Evolutionary conservation across 2,888 invertebrate genomes (phyloP), one percentile per base, ranked within the genome.

Genomic region (Limnephilus lunatus): DNA sequence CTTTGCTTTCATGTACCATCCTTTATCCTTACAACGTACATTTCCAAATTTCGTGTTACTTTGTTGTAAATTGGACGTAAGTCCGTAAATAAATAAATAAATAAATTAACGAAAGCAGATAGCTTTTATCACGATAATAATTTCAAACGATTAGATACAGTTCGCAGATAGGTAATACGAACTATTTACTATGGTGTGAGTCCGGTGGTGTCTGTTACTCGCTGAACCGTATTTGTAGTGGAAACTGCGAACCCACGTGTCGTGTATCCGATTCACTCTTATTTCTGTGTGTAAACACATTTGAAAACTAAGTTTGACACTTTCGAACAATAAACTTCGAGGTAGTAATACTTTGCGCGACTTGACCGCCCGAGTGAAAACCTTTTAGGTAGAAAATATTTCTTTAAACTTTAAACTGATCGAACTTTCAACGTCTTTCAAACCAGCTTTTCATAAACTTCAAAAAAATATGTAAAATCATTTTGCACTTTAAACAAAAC

Each of bases 321-420:
- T 89, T 89, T 9, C 88, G 81, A 89, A 89, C 88, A 89, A 89
- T 81, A 89, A 89, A 89, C 81, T 35, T 35, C 39, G 31, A 68
- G 80, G 25, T n/a, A 88, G 32, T 88, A 48, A 68, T 68, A 88
- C 88, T 68, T 53, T 31, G 15, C 14, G 39, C 32, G 35, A 80
- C 88, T 87, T 88, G 88, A 35, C 88, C 80, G 25, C 35, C 32
- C 14, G 68, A 31, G 19, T 11, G 88, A 44, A 31, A 53, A 80
- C 88, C 88, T 32, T 88, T n/a, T 85, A 19, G 32, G 15, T 30
- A 32, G 80, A 30, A 88, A 7, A 4, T 83, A 1, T 30, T 32
- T 32, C 32, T 32, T 32, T 32, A 9, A 14, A 32, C 35, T 83
- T 32, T 39, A 83, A 83, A 83, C 32, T 3, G 32, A 68, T n/a